Percentiles rank a stretch among this genome's conserved stretches.
Evolutionary conservation across 1,140 invertebrate species (phyloP).

Genomic region (Triops cancriformis): DNA sequence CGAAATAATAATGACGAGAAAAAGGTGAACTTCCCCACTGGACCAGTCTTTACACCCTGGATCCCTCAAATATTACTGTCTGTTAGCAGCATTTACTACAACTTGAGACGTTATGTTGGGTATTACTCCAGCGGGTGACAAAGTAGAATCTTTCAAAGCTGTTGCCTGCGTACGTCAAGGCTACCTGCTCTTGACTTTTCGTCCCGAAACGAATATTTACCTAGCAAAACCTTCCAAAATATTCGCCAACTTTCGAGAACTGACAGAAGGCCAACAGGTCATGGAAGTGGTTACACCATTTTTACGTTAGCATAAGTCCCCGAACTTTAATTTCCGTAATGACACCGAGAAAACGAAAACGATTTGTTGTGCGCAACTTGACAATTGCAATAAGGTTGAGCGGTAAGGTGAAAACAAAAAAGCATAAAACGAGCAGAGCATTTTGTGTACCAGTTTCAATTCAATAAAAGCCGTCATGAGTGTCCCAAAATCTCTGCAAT

Average conservation of each 20-base stretch:
- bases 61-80: background rate
- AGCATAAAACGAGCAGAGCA: constrained; percentile 1
- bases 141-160: background rate
- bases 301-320: background rate
- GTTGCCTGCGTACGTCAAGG: background rate
- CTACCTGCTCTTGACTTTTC: background rate
- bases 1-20: background rate
- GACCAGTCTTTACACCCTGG: background rate
- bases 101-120: background rate
- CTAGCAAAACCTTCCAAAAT: background rate
- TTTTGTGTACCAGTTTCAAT: constrained; percentile 11
- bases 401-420: background rate
- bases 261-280: background rate
- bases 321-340: background rate
- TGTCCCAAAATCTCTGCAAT: too few species aligned
- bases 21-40: background rate
- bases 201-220: background rate
- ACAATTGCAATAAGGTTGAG: background rate
- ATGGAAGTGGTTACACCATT: background rate
- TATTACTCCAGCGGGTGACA: background rate
- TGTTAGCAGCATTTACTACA: background rate
- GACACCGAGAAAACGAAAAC: background rate
- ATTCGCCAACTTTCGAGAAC: background rate
- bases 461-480: constrained; percentile 6
- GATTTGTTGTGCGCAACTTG: constrained; percentile 4